phyloP scores from a whole-genome alignment of 2,888 invertebrate genomes.

The Clitarchus hookeri region DNA sequence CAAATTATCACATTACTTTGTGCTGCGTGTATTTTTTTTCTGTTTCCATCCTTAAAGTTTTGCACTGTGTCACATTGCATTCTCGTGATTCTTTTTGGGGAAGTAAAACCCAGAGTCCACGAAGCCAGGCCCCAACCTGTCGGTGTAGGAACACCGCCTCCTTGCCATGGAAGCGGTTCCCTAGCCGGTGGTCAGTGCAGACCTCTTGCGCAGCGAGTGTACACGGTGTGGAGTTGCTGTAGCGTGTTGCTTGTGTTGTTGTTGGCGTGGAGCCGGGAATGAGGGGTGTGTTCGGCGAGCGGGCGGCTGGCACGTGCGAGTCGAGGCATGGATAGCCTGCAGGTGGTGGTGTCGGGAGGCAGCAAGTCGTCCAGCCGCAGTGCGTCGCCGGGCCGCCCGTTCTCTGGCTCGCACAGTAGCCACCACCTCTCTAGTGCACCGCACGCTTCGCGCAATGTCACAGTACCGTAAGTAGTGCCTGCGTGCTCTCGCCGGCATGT shows the following conservation, averaged over 20 bases:
- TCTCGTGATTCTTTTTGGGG: too few relatives aligned
- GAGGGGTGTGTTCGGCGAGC: background rate
- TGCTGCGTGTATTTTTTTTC: too few relatives aligned
- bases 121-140: too few relatives aligned
- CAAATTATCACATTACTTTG: too few relatives aligned
- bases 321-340: conserved; percentile 50
- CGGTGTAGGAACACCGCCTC: too few relatives aligned
- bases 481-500: background rate
- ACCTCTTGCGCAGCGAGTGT: too few relatives aligned
- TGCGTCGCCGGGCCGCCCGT: conserved; percentile 62
- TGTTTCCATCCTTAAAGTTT: too few relatives aligned
- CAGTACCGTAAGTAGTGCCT: conserved; percentile 12
- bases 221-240: too few relatives aligned
- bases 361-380: conserved; percentile 67
- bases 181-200: too few relatives aligned
- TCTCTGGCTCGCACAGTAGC: conserved; percentile 41
- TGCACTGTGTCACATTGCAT: too few relatives aligned
- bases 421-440: conserved; percentile 22
- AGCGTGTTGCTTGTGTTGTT: background rate
- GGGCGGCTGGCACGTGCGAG: conserved; percentile 18
- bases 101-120: too few relatives aligned
- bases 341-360: conserved; percentile 55
- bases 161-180: too few relatives aligned
- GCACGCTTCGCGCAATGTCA: conserved; percentile 20
- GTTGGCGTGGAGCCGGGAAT: background rate